A percentile compares a stretch with the other conserved stretches of the same genome.
phyloP scores from a whole-genome alignment of 2,113 vertebrate genomes.

The Struthidea cinerea region DNA sequence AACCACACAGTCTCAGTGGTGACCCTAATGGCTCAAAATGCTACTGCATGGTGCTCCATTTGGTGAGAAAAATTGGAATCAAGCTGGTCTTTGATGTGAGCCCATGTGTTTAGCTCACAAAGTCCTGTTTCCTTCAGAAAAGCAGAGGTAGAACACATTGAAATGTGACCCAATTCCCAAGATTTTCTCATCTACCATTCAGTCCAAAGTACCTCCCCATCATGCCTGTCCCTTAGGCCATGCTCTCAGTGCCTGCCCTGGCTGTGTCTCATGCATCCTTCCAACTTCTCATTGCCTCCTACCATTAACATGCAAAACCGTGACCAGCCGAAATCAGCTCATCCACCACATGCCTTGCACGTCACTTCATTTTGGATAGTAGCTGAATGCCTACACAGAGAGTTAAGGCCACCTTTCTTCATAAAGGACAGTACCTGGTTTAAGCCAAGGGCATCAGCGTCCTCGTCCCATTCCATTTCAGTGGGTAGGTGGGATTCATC shows the following conservation, averaged over 20 bases:
- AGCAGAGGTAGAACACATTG: not conserved
- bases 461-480: not conserved
- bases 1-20: not conserved
- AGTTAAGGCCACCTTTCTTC: not conserved
- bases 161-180: not conserved
- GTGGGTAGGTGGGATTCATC: not conserved
- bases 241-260: not conserved
- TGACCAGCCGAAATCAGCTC: not conserved
- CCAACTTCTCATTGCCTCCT: not conserved
- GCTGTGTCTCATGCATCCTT: not conserved
- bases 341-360: accelerated
- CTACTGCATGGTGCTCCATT: not conserved
- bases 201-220: not conserved
- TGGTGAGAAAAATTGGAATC: not conserved
- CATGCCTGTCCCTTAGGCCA: not conserved
- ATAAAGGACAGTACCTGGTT: not conserved
- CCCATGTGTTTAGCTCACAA: not conserved
- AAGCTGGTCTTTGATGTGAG: not conserved
- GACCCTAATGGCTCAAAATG: not conserved
- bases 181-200: not conserved
- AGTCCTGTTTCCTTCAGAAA: not conserved
- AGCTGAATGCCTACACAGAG: not conserved
- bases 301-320: not conserved
- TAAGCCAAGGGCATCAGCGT: not conserved
- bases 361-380: not conserved